phyloP scores from a whole-genome alignment of 2,113 vertebrate species.

The Galemys pyrenaicus region DNA sequence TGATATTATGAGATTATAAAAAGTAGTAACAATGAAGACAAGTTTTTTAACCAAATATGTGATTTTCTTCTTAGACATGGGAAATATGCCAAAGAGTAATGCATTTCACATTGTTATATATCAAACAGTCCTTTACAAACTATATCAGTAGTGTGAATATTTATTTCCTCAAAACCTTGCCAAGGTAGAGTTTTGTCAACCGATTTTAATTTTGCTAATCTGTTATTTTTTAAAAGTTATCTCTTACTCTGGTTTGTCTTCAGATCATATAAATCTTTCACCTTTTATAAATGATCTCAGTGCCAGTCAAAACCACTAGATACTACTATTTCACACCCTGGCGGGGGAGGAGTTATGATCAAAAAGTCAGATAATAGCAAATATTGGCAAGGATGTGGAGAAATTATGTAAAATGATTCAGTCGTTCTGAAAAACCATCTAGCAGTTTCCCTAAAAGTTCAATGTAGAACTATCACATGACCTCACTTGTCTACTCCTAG shows the following conservation, averaged over 20 bases:
- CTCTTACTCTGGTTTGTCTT: too few species aligned
- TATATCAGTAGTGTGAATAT: background rate
- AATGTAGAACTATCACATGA: background rate
- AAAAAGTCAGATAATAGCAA: background rate
- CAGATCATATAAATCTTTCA: too few species aligned
- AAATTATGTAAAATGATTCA: background rate
- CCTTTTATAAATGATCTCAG: background rate
- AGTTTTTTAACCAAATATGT: background rate
- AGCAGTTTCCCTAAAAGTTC: background rate
- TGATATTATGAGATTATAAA: background rate
- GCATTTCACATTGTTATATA: background rate
- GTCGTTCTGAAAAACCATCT: background rate
- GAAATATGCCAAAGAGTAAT: background rate
- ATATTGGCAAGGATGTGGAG: background rate
- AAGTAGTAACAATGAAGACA: background rate
- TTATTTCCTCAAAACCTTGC: slow-evolving; percentile 19
- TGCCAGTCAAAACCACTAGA: slow-evolving; percentile 21
- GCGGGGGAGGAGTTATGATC: background rate
- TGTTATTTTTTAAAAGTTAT: background rate
- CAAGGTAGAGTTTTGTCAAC: background rate
- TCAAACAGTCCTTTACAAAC: background rate
- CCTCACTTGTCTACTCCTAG: background rate
- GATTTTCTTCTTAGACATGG: background rate
- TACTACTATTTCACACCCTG: background rate
- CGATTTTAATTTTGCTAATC: slow-evolving; percentile 20